These are phyloP conservation scores for Raja brachyura DNA, from an alignment of 2,113 vertebrate species.

Conservation along the genomic window DNA sequence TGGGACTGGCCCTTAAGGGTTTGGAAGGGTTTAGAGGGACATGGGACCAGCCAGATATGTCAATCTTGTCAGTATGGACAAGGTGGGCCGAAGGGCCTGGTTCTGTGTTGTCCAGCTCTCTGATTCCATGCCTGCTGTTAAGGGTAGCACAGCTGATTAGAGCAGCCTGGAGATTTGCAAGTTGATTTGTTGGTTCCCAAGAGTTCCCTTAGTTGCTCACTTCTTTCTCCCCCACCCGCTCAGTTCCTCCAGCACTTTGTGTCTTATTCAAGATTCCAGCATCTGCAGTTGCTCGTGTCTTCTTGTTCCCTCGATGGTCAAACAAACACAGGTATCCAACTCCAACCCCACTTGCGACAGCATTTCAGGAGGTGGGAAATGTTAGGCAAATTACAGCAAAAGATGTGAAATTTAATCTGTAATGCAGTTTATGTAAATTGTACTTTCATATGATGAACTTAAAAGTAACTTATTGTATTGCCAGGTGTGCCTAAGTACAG, in stretches of 20 bases:
- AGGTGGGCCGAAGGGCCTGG: too few relatives aligned
- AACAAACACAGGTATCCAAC: not conserved
- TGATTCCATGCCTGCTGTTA: not conserved
- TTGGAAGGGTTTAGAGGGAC: too few relatives aligned
- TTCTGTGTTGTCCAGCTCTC: too few relatives aligned
- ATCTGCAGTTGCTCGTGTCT: too few relatives aligned
- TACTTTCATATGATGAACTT: not conserved
- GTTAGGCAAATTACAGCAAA: not conserved
- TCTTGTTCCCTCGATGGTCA: not conserved
- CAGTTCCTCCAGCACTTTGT: too few relatives aligned
- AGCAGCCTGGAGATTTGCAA: not conserved
- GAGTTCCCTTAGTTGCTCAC: too few relatives aligned
- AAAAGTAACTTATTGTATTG: not conserved
- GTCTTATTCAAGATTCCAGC: not conserved
- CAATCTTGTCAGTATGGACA: too few relatives aligned
- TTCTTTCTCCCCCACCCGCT: not conserved
- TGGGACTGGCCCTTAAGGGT: too few relatives aligned
- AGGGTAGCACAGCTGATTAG: not conserved
- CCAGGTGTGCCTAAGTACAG: too few relatives aligned
- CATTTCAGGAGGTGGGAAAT: not conserved
- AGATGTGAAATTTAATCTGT: not conserved
- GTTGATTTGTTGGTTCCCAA: too few relatives aligned
- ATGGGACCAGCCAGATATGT: too few relatives aligned
- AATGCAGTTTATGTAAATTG: not conserved
- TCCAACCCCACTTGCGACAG: not conserved